A percentile compares a stretch with the other conserved stretches of the same genome.
These are phyloP conservation scores for Venusia cambrica DNA, from an alignment of 2,888 invertebrate species.

Conservation along the genomic window DNA sequence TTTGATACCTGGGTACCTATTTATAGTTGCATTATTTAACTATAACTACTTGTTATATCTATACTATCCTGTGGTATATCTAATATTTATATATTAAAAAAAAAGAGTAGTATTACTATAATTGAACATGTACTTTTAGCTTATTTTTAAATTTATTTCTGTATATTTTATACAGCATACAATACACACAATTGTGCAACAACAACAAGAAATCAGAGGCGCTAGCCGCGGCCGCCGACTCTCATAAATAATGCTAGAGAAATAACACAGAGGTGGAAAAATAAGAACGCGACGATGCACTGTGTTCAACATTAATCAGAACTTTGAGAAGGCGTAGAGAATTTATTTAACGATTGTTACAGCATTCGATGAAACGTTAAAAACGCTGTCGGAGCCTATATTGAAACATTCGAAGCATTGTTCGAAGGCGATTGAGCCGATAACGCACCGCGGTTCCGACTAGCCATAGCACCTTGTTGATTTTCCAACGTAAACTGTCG, in stretches of 20 bases:
- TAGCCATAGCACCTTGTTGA: constrained; percentile 70
- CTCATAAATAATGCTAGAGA: constrained; percentile 73
- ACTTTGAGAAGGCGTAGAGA: constrained; percentile 77
- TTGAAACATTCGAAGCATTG: constrained; percentile 79
- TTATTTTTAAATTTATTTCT: too few species aligned
- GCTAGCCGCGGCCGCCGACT: constrained; percentile 43
- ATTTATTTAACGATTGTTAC: constrained; percentile 81
- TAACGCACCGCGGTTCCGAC: constrained; percentile 70
- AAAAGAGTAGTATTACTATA: too few species aligned
- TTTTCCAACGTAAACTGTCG: constrained; percentile 75
- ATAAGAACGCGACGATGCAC: constrained; percentile 66
- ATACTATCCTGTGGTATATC: too few species aligned
- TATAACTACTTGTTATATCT: too few species aligned
- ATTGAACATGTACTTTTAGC: too few species aligned
- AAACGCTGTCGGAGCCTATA: constrained; percentile 76
- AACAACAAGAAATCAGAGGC: constrained; percentile 39
- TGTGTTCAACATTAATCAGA: constrained; percentile 79
- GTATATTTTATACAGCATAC: too few species aligned
- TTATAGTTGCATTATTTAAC: too few species aligned
- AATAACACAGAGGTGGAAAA: constrained; percentile 67
- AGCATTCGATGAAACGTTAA: constrained; percentile 77
- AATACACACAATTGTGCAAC: constrained; percentile 22
- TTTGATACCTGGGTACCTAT: too few species aligned
- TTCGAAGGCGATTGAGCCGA: constrained; percentile 71
- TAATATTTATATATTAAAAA: too few species aligned